Evolutionary conservation across 2,888 invertebrate genomes (phyloP), one percentile per base, ranked within the genome.

Genomic region (Hydroisotoma schaefferi): DNA sequence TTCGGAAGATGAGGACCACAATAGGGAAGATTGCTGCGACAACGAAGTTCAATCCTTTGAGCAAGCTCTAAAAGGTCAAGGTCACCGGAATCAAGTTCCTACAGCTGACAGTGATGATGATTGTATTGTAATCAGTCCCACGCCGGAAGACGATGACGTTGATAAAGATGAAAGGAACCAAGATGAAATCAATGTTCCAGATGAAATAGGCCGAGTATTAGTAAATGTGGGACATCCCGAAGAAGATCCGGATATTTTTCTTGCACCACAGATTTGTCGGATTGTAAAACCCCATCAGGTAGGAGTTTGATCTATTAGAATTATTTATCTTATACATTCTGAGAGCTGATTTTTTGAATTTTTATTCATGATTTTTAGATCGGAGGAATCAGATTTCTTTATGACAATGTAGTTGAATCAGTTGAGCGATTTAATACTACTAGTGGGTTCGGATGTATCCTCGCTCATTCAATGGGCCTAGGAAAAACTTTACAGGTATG

Each of bases 391-490:
- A 82, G 97, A 59, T 98, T 98, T 77, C 79, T 98, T 55, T 99
- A 91, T 76, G 97, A 98, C 78, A 99, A 98, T 77, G 87, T 98
- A 25, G 89, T 99, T 70, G 98, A 98, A 79, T 94, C 94, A 22
- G 83, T 90, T 46, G 87, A 87, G 63, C 82, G 94, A 70, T 98
- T 88, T 77, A 88, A 89, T 57, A 88, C 84, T 18, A 90, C 90
- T 0, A 77, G 79, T 60, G 97, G 98, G 12, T 95, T 98, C 77
- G 99, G 99, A 15, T 99, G 98, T 77, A 97, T 99, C 73, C 80
- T 99, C 55, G 98, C 98, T 0, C 98, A 99, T 80, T 94, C 94
- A 46, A 99, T 99, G 99, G 99, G 99, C 1, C 82, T 99, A 27
- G 99, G 99, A n/a, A 99, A 99, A 80, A 99, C 98, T 0, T 81